Base-by-base conservation (phyloP, 2,888 invertebrate genomes). In the Volucella inflata region DNA sequence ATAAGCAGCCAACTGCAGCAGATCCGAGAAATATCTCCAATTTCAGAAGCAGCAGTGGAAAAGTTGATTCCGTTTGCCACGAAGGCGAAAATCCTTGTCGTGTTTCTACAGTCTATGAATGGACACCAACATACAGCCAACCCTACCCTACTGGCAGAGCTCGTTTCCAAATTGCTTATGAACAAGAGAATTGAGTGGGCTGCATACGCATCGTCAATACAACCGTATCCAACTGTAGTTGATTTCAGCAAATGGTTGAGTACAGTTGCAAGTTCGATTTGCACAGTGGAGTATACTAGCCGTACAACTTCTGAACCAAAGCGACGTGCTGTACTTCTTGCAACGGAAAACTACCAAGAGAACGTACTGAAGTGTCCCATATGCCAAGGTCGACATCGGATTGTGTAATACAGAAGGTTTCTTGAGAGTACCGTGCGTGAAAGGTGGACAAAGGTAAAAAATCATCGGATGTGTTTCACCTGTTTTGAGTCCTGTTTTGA, bases 91-190 rank as follows among this genome's bases (percentile, higher is more conserved):
- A 87, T 87, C 44, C 50, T 87, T 2, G 48, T 75, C 6, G 77
- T 59, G 14, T 87, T 87, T 40, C 46, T 87, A 8, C 48, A 87
- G 57, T 64, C 87, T 0, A 80, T 65, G 1, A 72, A 80, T 50
- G 82, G 68, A 1, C 42, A 84, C 40, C 87, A 88, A 38, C 87
- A 88, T 46, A 6, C 85, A 6, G 44, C 68, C 9, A 88, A 87
- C 10, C 79, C 87, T 8, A 83, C 75, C 6, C 46, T 88, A 6
- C 9, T 87, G 53, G 87, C 88, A 10, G 80, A 85, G 40, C 48
- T 88, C 2, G 10, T 87, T 1, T 16, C n/a, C 8, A 87, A 88
- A 36, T 51, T 87, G 12, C 87, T 79, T n/a, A 85, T 75, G 77
- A 78, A 76, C 30, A 87, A 85, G 53, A 59, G 67, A 38, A n/a